A percentile compares a stretch with the other conserved stretches of the same genome.
Conservation (phyloP, 2,797 vertebrate species). For the Mallotus villosus region DNA sequence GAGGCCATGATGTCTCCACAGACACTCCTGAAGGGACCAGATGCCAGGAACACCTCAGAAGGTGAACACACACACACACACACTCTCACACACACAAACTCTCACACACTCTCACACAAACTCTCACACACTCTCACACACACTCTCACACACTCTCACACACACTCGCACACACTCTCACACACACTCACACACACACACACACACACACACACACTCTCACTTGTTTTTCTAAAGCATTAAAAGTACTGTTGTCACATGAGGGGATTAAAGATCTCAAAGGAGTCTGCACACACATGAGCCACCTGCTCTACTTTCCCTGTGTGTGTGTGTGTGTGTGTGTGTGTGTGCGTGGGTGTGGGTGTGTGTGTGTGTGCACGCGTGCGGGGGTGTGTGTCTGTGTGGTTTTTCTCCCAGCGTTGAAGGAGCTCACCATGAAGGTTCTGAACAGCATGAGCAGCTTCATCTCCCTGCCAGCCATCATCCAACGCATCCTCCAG, state of each 20-base stretch:
- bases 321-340: conserved; percentile 8
- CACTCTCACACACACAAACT: conserved; percentile 1
- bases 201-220: conserved; percentile 1
- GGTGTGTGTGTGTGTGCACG: conserved; percentile 6
- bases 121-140: background rate
- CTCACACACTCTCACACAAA: background rate
- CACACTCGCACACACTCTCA: conserved; percentile 9
- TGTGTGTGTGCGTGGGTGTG: conserved; percentile 5
- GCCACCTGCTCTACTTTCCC: background rate
- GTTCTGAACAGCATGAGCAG: conserved; percentile 94
- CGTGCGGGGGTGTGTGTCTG: conserved; percentile 11
- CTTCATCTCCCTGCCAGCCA: conserved; percentile 90
- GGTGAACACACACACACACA: conserved; percentile 66
- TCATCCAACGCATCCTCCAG: conserved; percentile 93
- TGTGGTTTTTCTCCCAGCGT: conserved; percentile 66
- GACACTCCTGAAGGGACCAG: conserved; percentile 76
- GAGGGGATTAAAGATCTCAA: too few species aligned
- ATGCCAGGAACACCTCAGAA: conserved; percentile 73
- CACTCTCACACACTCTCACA: conserved; percentile 17
- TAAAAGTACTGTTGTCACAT: too few species aligned
- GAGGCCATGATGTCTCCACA: conserved; percentile 95
- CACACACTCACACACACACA: background rate
- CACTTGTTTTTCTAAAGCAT: background rate
- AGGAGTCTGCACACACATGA: background rate
- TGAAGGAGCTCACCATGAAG: conserved; percentile 94